These are phyloP conservation scores for Symphodus melops DNA, from an alignment of 2,113 vertebrate genomes.

Conservation along the genomic window DNA sequence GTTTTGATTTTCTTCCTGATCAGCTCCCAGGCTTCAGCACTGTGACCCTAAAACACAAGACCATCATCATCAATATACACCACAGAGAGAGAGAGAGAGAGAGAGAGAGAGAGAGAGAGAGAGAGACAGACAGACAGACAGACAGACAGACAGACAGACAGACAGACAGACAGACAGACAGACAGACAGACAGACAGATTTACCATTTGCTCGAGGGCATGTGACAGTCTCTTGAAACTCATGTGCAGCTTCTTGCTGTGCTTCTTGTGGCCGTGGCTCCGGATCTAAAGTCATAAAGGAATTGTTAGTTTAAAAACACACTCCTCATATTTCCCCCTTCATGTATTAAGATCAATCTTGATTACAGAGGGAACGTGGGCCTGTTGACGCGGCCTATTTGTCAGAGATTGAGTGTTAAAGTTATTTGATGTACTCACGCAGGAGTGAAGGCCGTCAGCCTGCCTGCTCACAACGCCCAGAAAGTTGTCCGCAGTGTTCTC, in stretches of 20 bases:
- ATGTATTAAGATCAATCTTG: neutral
- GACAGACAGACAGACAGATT: neutral
- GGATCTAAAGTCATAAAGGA: conserved; percentile 3
- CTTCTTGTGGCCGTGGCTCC: conserved; percentile 30
- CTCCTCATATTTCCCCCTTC: neutral
- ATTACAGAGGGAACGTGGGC: too few species aligned
- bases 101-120: neutral
- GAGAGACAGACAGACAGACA: conserved; percentile 12
- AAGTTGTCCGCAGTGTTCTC: conserved; percentile 58
- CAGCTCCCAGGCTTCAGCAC: conserved; percentile 72
- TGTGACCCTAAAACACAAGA: conserved; percentile 58
- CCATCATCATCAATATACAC: fast-evolving
- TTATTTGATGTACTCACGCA: conserved; percentile 63
- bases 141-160: neutral
- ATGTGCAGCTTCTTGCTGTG: conserved; percentile 61
- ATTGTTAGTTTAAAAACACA: neutral
- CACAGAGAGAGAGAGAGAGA: conserved; percentile 5
- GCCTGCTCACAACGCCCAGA: conserved; percentile 44
- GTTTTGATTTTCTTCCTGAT: conserved; percentile 57
- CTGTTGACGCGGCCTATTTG: neutral
- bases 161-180: conserved; percentile 7
- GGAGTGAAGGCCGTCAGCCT: conserved; percentile 52
- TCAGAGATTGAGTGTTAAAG: too few species aligned
- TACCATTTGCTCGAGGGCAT: conserved; percentile 41
- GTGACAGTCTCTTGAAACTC: conserved; percentile 68